A percentile compares a stretch with the other conserved stretches of the same genome.
Evolutionary conservation across 2,888 invertebrate genomes (phyloP).

Genomic region (Dasypogon diadema): DNA sequence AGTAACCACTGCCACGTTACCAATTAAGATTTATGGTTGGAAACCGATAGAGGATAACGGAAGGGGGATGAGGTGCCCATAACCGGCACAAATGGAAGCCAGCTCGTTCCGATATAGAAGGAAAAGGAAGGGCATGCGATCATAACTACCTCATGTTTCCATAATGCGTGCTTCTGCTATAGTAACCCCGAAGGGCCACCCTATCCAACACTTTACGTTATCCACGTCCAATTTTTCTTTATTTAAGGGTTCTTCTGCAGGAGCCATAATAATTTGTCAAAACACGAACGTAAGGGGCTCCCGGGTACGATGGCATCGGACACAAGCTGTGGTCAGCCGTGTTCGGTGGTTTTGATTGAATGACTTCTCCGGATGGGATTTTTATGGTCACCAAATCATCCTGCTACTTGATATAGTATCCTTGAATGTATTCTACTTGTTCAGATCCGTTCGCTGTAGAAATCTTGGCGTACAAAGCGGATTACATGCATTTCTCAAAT

Average conservation of each 20-base stretch:
- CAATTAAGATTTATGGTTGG: conserved; percentile 57
- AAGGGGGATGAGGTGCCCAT: conserved; percentile 13
- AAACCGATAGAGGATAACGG: conserved; percentile 53
- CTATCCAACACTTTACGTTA: conserved; percentile 1
- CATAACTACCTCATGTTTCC: conserved; percentile 51
- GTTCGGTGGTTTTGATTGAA: conserved; percentile 47
- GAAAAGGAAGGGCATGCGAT: conserved; percentile 28
- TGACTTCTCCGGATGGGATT: conserved; percentile 45
- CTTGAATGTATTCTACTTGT: no score
- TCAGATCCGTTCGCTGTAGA: no score
- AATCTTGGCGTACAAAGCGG: no score
- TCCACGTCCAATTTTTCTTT: conserved; percentile 53
- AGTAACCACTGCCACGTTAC: conserved; percentile 56
- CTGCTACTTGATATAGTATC: conserved; percentile 12
- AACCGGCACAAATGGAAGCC: conserved; percentile 38
- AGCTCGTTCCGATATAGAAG: not conserved
- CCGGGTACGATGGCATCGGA: conserved; percentile 1
- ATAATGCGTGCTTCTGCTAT: conserved; percentile 39
- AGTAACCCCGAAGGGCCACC: conserved; percentile 37
- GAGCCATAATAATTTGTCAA: conserved; percentile 50
- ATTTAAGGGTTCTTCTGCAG: conserved; percentile 53
- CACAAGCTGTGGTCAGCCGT: conserved; percentile 38
- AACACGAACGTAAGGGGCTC: conserved; percentile 29
- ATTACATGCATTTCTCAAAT: no score
- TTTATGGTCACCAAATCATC: conserved; percentile 39